Conservation (phyloP, 2,888 invertebrate genomes). For the Lamellibrachia columna region DNA sequence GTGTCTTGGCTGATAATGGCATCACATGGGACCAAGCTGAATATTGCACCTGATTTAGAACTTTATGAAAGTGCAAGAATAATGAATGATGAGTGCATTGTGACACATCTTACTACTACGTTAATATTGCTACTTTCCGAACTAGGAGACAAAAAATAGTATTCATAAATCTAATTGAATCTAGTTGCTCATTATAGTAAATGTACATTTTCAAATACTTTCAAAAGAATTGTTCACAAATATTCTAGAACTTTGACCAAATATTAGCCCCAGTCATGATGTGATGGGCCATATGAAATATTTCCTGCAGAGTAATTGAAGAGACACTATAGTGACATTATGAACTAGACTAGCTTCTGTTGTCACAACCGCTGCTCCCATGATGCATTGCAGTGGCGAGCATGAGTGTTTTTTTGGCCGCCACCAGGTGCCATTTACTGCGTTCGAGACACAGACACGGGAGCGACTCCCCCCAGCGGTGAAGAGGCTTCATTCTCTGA, state of each 20-base stretch:
- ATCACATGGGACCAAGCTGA: background rate
- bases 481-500: slow-evolving; percentile 69
- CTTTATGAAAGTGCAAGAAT: background rate
- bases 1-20: no score
- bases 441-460: slow-evolving; percentile 65
- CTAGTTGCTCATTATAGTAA: no score
- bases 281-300: background rate
- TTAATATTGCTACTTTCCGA: no score
- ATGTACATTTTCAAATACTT: no score
- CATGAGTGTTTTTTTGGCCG: background rate
- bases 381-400: background rate
- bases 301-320: background rate
- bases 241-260: no score
- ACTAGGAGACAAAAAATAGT: no score
- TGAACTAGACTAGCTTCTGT: no score
- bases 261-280: no score
- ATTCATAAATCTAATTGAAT: no score
- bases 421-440: slow-evolving; percentile 53
- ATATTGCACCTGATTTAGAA: background rate
- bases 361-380: background rate
- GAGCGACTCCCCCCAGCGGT: slow-evolving; percentile 55
- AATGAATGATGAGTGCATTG: background rate
- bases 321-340: background rate
- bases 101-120: no score
- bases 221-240: no score